Evolutionary conservation across 2,797 vertebrate genomes (phyloP).

Genomic region (Megaceryle alcyon): DNA sequence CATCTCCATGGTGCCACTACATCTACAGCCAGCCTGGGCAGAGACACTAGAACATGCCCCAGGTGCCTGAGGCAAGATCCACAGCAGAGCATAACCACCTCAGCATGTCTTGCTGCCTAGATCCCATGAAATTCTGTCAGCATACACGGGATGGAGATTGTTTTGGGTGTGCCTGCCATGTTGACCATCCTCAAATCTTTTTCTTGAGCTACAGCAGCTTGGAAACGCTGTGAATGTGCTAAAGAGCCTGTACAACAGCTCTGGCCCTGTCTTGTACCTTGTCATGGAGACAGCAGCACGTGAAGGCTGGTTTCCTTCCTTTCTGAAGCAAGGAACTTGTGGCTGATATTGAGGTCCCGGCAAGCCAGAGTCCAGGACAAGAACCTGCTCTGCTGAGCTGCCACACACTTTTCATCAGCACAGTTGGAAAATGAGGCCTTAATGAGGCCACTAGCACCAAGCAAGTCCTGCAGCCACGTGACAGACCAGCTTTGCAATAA

Average conservation of each 20-base stretch:
- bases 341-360: background rate
- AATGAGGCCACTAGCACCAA: background rate
- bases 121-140: background rate
- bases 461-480: background rate
- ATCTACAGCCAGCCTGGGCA: background rate
- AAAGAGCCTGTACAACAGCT: background rate
- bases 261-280: background rate
- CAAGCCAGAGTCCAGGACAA: background rate
- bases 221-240: background rate
- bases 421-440: background rate
- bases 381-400: background rate
- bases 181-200: background rate
- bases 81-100: background rate
- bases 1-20: background rate
- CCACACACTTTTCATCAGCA: background rate
- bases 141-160: rapidly evolving
- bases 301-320: background rate
- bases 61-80: background rate
- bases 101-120: background rate
- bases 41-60: background rate
- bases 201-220: background rate
- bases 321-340: background rate
- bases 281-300: too few species aligned
- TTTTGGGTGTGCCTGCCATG: background rate
- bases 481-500: background rate